These are phyloP conservation scores for Podilymbus podiceps DNA, from an alignment of 2,113 vertebrate species.

Conservation along the genomic window DNA sequence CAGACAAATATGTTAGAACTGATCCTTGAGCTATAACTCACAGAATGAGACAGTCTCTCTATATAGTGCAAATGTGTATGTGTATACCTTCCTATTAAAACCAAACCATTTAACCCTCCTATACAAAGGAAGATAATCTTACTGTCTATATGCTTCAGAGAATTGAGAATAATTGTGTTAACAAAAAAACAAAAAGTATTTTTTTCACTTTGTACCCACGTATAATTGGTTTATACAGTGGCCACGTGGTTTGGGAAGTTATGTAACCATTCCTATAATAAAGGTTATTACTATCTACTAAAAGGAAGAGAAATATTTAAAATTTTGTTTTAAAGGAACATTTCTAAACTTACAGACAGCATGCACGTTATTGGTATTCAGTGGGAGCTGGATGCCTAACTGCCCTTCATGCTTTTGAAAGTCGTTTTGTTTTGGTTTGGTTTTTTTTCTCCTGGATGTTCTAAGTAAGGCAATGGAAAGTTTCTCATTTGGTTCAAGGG, in stretches of 20 bases:
- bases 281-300: not conserved
- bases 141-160: not conserved
- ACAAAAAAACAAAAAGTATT: not conserved
- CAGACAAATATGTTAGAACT: not conserved
- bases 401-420: not conserved
- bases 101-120: rapidly evolving
- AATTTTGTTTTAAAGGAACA: not conserved
- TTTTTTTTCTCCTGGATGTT: not conserved
- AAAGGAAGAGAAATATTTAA: not conserved
- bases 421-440: not conserved
- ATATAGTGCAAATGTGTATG: not conserved
- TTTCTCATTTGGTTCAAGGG: not conserved
- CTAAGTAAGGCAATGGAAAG: not conserved
- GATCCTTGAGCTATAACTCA: not conserved
- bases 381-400: not conserved
- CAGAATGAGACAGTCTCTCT: not conserved
- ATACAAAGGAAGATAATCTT: not conserved
- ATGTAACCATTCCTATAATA: not conserved
- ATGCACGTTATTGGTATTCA: not conserved
- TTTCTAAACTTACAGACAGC: not conserved
- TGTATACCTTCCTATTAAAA: not conserved
- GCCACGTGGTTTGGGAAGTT: not conserved
- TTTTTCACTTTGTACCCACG: not conserved
- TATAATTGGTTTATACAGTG: not conserved
- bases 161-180: not conserved